A percentile compares a stretch with the other conserved stretches of the same genome.
These are phyloP conservation scores for Cydia splendana DNA, from an alignment of 1,140 invertebrate genomes.

Conservation along the genomic window DNA sequence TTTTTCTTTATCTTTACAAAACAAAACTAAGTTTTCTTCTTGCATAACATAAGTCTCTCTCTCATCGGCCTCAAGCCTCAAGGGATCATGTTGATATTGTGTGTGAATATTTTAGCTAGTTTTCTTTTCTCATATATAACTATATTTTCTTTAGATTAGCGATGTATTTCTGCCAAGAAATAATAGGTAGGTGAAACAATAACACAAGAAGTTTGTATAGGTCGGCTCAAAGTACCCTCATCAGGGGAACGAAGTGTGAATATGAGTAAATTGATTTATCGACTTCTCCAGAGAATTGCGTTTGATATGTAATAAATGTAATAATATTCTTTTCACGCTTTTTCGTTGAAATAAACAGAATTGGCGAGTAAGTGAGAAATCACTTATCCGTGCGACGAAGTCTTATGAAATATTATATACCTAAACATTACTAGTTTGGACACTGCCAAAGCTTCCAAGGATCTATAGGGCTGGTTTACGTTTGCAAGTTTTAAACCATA, in stretches of 20 bases:
- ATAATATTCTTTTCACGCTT: background rate
- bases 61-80: too few relatives aligned
- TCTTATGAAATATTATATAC: too few relatives aligned
- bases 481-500: too few relatives aligned
- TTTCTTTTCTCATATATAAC: background rate
- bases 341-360: background rate
- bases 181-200: constrained; percentile 8
- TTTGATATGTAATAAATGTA: background rate
- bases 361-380: background rate
- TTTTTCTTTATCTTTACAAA: too few relatives aligned
- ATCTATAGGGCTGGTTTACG: too few relatives aligned
- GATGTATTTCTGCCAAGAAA: background rate
- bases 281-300: background rate
- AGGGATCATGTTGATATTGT: too few relatives aligned
- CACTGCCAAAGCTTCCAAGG: too few relatives aligned
- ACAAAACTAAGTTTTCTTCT: too few relatives aligned
- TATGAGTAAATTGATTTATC: constrained; percentile 16
- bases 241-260: background rate
- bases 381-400: too few relatives aligned
- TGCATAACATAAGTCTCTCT: too few relatives aligned
- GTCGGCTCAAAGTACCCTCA: background rate
- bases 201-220: background rate
- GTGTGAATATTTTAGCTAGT: too few relatives aligned
- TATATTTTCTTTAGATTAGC: constrained; percentile 4
- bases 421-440: too few relatives aligned